Conservation (phyloP, 2,888 invertebrate genomes). For the Spodoptera exigua region DNA sequence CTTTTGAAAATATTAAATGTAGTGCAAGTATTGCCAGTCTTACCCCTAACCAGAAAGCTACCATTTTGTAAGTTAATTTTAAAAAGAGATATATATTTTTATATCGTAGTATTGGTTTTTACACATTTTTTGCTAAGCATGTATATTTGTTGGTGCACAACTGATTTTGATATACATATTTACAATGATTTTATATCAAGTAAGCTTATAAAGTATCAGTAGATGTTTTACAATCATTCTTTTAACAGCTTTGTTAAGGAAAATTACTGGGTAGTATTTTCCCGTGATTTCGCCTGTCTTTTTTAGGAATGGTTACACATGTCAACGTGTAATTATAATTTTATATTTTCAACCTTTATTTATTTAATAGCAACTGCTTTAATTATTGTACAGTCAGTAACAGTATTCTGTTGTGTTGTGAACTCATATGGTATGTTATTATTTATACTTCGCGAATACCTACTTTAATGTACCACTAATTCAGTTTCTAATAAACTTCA, state of each 20-base stretch:
- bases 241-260: constrained; percentile 52
- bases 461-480: constrained; percentile 16
- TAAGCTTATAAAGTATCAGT: constrained; percentile 57
- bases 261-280: constrained; percentile 6
- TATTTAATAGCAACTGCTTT: constrained; percentile 50
- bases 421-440: constrained; percentile 52
- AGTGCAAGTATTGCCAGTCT: neutral
- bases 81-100: constrained; percentile 78
- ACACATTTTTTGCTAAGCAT: constrained; percentile 76
- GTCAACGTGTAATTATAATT: constrained; percentile 21
- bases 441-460: constrained; percentile 30
- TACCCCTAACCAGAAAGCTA: constrained; percentile 37
- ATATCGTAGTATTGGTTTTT: constrained; percentile 76
- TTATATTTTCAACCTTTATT: constrained; percentile 52
- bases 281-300: constrained; percentile 11
- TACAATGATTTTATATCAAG: constrained; percentile 74
- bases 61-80: constrained; percentile 59
- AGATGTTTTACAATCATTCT: constrained; percentile 46
- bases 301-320: constrained; percentile 12
- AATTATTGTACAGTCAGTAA: constrained; percentile 59
- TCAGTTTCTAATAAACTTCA: constrained; percentile 12
- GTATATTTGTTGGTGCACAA: constrained; percentile 64
- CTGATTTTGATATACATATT: constrained; percentile 65
- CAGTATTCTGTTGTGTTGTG: constrained; percentile 72
- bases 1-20: neutral